Conservation (phyloP, 35 echinoderm and acorn worm genomes). For the Acanthaster planci region DNA sequence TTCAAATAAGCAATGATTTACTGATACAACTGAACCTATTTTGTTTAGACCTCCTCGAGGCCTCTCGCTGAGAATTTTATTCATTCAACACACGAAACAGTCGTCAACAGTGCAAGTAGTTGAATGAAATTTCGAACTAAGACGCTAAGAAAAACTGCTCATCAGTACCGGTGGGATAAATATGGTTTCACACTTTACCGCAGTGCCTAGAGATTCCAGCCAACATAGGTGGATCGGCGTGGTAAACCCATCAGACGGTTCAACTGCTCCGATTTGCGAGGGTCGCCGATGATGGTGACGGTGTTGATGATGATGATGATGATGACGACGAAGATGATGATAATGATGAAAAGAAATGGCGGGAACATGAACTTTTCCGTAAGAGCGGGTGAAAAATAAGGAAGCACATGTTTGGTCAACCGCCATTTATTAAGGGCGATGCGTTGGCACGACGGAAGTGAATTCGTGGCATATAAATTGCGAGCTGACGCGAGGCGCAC, state of each 20-base stretch:
- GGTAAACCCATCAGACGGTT: conserved; percentile 22
- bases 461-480: too few relatives aligned
- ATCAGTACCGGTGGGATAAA: background rate
- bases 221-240: background rate
- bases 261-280: background rate
- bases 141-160: background rate
- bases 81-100: background rate
- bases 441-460: too few relatives aligned
- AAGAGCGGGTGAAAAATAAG: background rate
- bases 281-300: conserved; percentile 12
- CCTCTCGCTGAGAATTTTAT: too few relatives aligned
- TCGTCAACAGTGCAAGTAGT: background rate
- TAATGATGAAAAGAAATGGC: background rate
- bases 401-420: background rate
- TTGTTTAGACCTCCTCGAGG: too few relatives aligned
- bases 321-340: too few relatives aligned
- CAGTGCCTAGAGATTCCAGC: background rate
- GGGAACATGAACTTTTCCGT: background rate
- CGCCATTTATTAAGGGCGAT: too few relatives aligned
- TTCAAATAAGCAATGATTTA: too few relatives aligned
- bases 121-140: background rate
- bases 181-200: background rate
- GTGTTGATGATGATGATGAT: conserved; percentile 12
- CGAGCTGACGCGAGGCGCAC: too few relatives aligned
- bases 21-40: too few relatives aligned